A percentile compares a stretch with the other conserved stretches of the same genome.
phyloP scores from a whole-genome alignment of 2,113 vertebrate species.

The Trichomycterus rosablanca region DNA sequence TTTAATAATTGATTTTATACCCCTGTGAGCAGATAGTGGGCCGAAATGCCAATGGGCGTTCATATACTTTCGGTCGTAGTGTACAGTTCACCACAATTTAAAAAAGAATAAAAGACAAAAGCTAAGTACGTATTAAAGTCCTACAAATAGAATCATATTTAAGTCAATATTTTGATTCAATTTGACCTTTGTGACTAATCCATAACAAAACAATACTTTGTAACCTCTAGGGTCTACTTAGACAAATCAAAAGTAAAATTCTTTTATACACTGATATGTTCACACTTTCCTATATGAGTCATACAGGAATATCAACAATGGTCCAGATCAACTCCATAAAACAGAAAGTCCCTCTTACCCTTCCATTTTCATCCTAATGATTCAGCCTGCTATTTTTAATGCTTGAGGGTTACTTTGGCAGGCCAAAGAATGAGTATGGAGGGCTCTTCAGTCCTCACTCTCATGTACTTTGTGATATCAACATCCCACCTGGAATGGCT shows the following conservation, averaged over 20 bases:
- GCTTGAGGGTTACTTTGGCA: conserved; percentile 40
- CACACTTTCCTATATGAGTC: conserved; percentile 64
- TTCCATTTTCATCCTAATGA: conserved; percentile 38
- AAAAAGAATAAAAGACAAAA: no score
- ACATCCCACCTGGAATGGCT: conserved; percentile 27
- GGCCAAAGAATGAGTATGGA: conserved; percentile 9
- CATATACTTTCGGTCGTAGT: no score
- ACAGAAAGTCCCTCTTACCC: conserved; percentile 19
- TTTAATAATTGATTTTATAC: no score
- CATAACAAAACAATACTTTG: conserved; percentile 15
- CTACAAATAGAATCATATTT: conserved; percentile 14
- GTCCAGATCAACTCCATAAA: conserved; percentile 36
- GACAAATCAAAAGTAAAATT: conserved; percentile 41
- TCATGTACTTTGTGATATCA: conserved; percentile 10
- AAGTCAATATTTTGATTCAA: conserved; percentile 8
- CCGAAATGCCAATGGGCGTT: no score
- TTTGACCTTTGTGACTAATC: conserved; percentile 16
- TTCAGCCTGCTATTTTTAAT: conserved; percentile 55
- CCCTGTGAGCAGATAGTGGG: no score
- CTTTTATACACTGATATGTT: conserved; percentile 43
- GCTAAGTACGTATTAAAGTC: neutral
- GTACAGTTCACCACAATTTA: no score
- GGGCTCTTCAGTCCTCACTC: conserved; percentile 40
- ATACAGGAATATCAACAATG: conserved; percentile 61
- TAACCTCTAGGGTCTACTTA: conserved; percentile 55